Evolutionary conservation across 2,888 invertebrate species (phyloP).

Genomic region (Adelphocoris suturalis): DNA sequence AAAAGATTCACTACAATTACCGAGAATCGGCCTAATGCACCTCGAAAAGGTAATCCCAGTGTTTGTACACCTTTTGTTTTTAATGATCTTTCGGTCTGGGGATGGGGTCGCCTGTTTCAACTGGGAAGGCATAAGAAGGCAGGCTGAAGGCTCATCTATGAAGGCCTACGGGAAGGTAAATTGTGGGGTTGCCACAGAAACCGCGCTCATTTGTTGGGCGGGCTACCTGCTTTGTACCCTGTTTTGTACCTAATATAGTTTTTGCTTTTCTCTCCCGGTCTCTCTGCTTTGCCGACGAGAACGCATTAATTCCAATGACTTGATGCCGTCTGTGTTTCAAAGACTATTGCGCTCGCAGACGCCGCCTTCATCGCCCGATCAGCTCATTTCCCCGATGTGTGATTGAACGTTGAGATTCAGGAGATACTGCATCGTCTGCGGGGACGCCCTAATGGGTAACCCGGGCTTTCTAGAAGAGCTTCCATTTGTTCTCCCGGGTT

Average conservation of each 20-base stretch:
- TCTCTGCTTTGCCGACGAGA: not conserved
- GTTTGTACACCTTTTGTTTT: slow-evolving; percentile 61
- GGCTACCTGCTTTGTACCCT: slow-evolving; percentile 68
- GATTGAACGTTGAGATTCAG: not conserved
- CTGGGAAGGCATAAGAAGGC: slow-evolving; percentile 5
- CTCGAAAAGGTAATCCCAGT: slow-evolving; percentile 52
- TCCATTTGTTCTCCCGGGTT: slow-evolving; percentile 19
- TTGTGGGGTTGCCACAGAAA: slow-evolving; percentile 62
- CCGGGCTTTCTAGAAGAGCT: not conserved
- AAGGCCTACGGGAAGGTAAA: slow-evolving; percentile 22
- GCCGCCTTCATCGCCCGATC: slow-evolving; percentile 8
- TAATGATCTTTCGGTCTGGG: slow-evolving; percentile 42
- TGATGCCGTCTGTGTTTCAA: not conserved
- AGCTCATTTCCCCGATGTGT: slow-evolving; percentile 5
- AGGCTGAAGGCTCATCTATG: slow-evolving; percentile 1
- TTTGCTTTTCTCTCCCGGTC: slow-evolving; percentile 33
- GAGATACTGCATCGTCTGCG: not conserved
- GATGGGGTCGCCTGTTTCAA: not conserved
- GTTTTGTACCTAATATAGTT: slow-evolving; percentile 69
- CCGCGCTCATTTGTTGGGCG: slow-evolving; percentile 48
- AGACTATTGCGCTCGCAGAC: not conserved
- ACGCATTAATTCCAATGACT: slow-evolving; percentile 51
- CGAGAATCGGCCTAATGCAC: slow-evolving; percentile 26
- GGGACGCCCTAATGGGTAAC: not conserved
- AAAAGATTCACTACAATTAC: slow-evolving; percentile 51